Base-by-base conservation (phyloP, 2,888 invertebrate species). In the Drosophila subquinaria region DNA sequence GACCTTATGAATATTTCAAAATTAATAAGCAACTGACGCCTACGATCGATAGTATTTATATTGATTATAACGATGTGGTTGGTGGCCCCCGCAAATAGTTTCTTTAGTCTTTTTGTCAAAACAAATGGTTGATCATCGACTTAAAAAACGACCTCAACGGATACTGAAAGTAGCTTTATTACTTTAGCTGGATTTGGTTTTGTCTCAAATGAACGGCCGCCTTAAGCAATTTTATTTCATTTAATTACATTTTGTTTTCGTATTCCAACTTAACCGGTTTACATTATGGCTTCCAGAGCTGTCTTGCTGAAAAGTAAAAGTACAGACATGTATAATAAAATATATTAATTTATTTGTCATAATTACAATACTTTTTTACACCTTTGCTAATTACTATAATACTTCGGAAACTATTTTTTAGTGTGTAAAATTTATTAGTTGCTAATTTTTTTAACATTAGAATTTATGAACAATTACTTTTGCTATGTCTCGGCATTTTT, bases 171-270 rank as follows among this genome's bases (percentile, higher is more conserved):
- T 68, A 17, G 56, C 62, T 77, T 48, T 52, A 35, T 45, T 27
- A 27, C 27, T 27, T 27, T 50, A 35, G 33, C 52, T 64, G 65
- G 68, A 50, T 75, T 62, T 45, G 35, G 11, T 17, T 50, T 47
- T 57, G 13, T 38, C 35, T 53, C 36, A 62, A 48, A 40, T 48
- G 30, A 45, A 30, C 33, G 43, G 57, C 48, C 59, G 56, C 51
- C 66, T 75, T 53, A 15, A 67, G 48, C 52, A 42, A 38, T 60
- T 36, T 62, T 73, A 62, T 76, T 70, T 59, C 5, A 48, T 76
- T 82, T 85, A 70, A 82, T 82, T 88, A 82, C 86, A 88, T 69
- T 68, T 53, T 61, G 51, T 69, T 74, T 60, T 56, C 35, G 52
- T 15, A 60, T 63, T 53, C 57, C 61, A 53, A 78, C 51, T 62